Evolutionary conservation across 2,113 vertebrate species (phyloP), one percentile per base, ranked within the genome.

Genomic region (Rhabdornis inornatus): DNA sequence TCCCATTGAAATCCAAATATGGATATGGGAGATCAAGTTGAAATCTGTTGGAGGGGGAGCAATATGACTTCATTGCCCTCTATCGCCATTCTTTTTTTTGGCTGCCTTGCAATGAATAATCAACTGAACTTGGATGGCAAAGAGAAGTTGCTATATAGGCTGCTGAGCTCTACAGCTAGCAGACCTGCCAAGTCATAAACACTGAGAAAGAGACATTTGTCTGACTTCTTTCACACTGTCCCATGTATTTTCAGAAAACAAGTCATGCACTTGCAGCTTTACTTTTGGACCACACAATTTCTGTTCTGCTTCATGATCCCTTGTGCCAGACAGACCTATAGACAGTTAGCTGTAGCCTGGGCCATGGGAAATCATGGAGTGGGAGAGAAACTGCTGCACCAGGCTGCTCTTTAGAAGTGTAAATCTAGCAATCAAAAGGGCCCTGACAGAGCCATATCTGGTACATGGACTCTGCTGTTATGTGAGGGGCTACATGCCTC

Each of bases 221-320:
- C 94, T 97, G 94, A 93, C 88, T 96, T 95, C 88, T 95, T 83
- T 95, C 95, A 96, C 92, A 74, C 83, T 96, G 94, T 94, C 96
- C 96, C 76, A n/a, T 93, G 83, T 96, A 97, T 97, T 97, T 97
- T 95, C 94, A 95, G 96, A 95, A 96, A 93, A 96, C 94, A 97
- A 96, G 83, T 97, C 92, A 93, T 92, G 86, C 76, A 86, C 83
- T 97, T 88, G 42, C 94, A 86, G 75, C 90, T 97, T 95, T 90
- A 42, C 71, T 95, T 96, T 93, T 90, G 90, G 85, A 55, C 71
- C 83, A 37, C 76, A 81, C 83, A 77, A 57, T 86, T 94, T 90
- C 72, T 89, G 50, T 97, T 97, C 92, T 96, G 94, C 68, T 94
- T 90, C 66, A 39, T 42, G 79, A 95, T 94, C 90, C 23, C 83